Base-by-base conservation (phyloP, 2,888 invertebrate genomes). In the Tipula unca region DNA sequence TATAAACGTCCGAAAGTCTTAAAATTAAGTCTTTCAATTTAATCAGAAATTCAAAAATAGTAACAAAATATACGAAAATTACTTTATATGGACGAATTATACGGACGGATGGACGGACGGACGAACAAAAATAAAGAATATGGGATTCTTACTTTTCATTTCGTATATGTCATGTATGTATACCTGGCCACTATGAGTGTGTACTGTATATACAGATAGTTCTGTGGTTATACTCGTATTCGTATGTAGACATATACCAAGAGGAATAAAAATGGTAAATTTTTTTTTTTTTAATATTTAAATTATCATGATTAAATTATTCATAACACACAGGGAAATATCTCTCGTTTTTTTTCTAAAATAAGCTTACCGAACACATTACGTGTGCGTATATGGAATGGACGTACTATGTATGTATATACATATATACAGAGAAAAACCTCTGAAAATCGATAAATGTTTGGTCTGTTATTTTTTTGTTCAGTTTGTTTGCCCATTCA, bases 291-390 rank as follows among this genome's bases (percentile, higher is more conserved):
- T 54, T 54, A 54, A 69, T 69, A 69, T 69, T 69, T 69, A 69
- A 69, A 69, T 69, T 69, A 69, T 69, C 69, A 69, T 69, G 69
- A 69, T 69, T 69, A 69, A 69, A 69, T 69, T 69, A 69, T 69
- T 69, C 69, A 69, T 69, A 69, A 69, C 69, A 69, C 69, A 69
- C 25, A 69, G 69, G 10, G 69, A 69, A 69, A 69, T 69, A 69
- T 69, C 69, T 69, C 69, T 69, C 69, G 25, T 10, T 25, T 54
- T 17, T 54, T 54, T 25, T 25, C 69, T 69, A 25, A 69, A 25
- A 25, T 25, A 69, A 69, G 69, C 69, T 25, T 25, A 69, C 48
- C 69, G 69, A 69, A 25, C 69, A 20, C 25, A 69, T 10, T 25
- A 20, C n/a, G 48, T 69, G 25, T 25, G 25, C 10, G 3, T 69